phyloP scores from a whole-genome alignment of 2,113 vertebrate species.

The Elephas maximus region DNA sequence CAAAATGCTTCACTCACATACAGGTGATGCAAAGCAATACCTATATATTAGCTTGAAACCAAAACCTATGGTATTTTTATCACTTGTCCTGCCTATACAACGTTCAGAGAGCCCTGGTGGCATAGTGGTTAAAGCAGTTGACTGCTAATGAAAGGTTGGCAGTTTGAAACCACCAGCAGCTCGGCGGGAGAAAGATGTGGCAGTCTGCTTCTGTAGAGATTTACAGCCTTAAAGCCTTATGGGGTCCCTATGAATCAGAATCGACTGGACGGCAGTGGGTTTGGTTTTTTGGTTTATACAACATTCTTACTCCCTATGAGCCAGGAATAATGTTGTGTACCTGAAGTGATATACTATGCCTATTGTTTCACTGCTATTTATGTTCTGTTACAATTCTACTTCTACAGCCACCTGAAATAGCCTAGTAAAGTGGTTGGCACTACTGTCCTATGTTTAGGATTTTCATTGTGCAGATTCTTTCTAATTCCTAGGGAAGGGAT shows the following conservation, averaged over 20 bases:
- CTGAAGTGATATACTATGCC: not conserved
- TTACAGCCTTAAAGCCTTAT: too few relatives aligned
- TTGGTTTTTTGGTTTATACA: too few relatives aligned
- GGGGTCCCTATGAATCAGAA: too few relatives aligned
- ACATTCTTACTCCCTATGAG: not conserved
- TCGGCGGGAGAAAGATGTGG: too few relatives aligned
- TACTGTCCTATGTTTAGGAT: not conserved
- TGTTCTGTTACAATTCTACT: not conserved
- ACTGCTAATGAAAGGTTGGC: too few relatives aligned
- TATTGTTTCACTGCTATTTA: not conserved
- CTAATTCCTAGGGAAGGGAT: not conserved
- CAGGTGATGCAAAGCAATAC: not conserved
- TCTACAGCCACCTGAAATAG: not conserved
- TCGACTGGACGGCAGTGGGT: too few relatives aligned
- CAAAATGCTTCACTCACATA: not conserved
- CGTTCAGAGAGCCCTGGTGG: not conserved
- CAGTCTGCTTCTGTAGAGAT: too few relatives aligned
- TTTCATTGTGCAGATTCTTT: not conserved
- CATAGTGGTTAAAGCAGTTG: too few relatives aligned
- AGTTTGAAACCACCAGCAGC: too few relatives aligned
- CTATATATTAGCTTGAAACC: not conserved
- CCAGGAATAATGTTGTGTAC: not conserved
- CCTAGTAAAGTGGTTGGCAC: not conserved
- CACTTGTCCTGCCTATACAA: not conserved
- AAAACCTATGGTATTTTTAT: not conserved